Evolutionary conservation across 2,888 invertebrate genomes (phyloP).

Genomic region (Oscheius sp.): DNA sequence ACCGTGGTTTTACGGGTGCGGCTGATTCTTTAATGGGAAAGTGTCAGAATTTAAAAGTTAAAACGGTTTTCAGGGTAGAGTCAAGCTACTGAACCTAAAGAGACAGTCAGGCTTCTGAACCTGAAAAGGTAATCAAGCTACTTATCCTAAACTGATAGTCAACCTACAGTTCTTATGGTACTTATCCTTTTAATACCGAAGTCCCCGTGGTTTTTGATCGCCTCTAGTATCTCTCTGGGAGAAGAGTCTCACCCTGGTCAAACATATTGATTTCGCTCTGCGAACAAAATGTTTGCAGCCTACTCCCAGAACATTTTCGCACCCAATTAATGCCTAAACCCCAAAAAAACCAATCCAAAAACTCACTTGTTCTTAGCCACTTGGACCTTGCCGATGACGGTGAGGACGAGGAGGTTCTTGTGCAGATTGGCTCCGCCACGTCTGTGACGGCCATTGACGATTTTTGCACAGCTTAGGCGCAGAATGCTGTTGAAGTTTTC

Average conservation of each 20-base stretch:
- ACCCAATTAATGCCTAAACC: neutral
- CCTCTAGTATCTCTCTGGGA: too few relatives aligned
- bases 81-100: too few relatives aligned
- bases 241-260: neutral
- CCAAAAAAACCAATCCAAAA: neutral
- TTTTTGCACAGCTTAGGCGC: constrained; percentile 34
- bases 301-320: neutral
- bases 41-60: too few relatives aligned
- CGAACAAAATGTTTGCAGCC: neutral
- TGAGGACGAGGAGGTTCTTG: constrained; percentile 38
- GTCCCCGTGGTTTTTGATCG: too few relatives aligned
- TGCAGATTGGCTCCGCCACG: constrained; percentile 35
- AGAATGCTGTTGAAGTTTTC: constrained; percentile 23
- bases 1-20: too few relatives aligned
- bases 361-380: constrained; percentile 28
- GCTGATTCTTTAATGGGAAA: neutral
- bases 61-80: too few relatives aligned
- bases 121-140: too few relatives aligned
- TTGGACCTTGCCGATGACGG: constrained; percentile 32
- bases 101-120: too few relatives aligned
- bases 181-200: too few relatives aligned
- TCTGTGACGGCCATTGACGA: constrained; percentile 35
- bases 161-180: too few relatives aligned
- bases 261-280: neutral
- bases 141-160: too few relatives aligned